These are phyloP conservation scores for Enchytraeus crypticus DNA, from an alignment of 2,888 invertebrate species.

Conservation along the genomic window DNA sequence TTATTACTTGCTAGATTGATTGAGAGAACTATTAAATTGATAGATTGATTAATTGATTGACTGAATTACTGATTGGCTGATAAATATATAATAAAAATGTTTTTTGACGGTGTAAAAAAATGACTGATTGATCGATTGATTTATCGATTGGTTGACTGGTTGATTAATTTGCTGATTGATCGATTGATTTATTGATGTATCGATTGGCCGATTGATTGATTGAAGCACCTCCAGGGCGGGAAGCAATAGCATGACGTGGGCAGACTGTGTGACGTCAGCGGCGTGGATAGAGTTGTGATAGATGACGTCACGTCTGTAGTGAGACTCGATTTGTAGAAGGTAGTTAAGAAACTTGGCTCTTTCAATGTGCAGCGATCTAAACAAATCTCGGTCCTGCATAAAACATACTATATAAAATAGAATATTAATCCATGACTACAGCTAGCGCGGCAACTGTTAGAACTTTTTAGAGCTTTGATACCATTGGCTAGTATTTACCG, in stretches of 20 bases:
- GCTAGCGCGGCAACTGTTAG: no score
- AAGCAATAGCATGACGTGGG: conserved; percentile 87
- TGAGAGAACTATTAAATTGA: neutral
- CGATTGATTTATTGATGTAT: no score
- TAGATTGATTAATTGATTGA: neutral
- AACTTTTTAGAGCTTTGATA: no score
- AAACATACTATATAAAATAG: neutral
- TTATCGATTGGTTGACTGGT: no score
- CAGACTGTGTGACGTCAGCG: conserved; percentile 95
- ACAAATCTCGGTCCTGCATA: conserved; percentile 45
- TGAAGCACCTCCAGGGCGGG: conserved; percentile 80
- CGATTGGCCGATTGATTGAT: no score
- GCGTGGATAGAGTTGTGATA: conserved; percentile 98
- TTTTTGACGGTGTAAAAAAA: neutral
- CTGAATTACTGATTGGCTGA: neutral
- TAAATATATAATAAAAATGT: neutral
- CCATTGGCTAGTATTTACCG: no score
- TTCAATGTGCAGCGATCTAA: conserved; percentile 86
- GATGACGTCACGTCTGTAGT: conserved; percentile 93
- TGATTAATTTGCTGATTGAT: no score
- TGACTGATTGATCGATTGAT: no score
- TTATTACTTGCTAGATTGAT: no score
- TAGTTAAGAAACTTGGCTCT: conserved; percentile 89
- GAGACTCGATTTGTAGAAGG: conserved; percentile 93
- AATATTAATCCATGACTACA: no score